Percentiles rank a stretch among this genome's conserved stretches.
These are phyloP conservation scores for Platerodrilus igneus DNA, from an alignment of 2,888 invertebrate species.

Conservation along the genomic window DNA sequence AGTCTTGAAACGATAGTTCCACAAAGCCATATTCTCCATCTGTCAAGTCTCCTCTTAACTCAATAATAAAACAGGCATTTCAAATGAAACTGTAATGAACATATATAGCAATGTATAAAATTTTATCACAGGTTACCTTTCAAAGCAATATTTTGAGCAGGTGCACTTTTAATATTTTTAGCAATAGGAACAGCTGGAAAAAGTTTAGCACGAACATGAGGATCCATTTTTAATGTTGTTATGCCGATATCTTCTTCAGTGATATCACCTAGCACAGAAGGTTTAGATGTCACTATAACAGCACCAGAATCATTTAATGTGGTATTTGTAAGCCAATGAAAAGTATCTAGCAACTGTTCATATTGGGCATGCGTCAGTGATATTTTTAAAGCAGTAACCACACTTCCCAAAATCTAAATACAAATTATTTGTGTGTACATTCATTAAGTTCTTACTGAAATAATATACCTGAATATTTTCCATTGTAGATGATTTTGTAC, in stretches of 20 bases:
- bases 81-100: constrained; percentile 59
- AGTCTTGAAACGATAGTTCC: constrained; percentile 78
- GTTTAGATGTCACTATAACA: constrained; percentile 27
- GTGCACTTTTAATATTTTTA: constrained; percentile 11
- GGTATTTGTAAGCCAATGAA: constrained; percentile 45
- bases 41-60: constrained; percentile 67
- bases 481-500: constrained; percentile 6
- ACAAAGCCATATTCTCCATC: constrained; percentile 74
- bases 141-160: constrained; percentile 21
- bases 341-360: constrained; percentile 79
- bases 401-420: constrained; percentile 65
- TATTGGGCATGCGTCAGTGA: constrained; percentile 83
- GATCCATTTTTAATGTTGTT: constrained; percentile 57
- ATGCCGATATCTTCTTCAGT: constrained; percentile 50
- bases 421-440: constrained; percentile 26
- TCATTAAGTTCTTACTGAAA: too few relatives aligned
- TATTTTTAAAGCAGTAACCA: constrained; percentile 80
- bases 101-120: not conserved
- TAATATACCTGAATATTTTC: constrained; percentile 31
- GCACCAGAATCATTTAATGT: constrained; percentile 40
- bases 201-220: constrained; percentile 57
- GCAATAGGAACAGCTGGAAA: constrained; percentile 37
- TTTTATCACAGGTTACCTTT: constrained; percentile 25
- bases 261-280: constrained; percentile 41
- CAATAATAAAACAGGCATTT: constrained; percentile 70